Conservation (phyloP, 2,888 invertebrate species). For the Cryptophagus acutangulus region DNA sequence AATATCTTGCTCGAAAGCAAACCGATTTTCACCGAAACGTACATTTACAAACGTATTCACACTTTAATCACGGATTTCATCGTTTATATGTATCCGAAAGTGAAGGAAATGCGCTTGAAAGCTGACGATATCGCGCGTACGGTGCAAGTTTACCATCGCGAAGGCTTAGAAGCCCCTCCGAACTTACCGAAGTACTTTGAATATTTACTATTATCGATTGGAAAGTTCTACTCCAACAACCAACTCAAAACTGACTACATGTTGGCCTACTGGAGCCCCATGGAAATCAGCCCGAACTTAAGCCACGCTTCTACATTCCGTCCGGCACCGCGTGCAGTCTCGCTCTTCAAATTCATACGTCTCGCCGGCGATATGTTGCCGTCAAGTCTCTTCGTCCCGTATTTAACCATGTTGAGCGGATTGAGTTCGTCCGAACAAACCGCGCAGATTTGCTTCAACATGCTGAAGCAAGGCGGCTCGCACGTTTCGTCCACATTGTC, state of each 20-base stretch:
- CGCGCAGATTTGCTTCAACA: slow-evolving; percentile 72
- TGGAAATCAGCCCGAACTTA: slow-evolving; percentile 47
- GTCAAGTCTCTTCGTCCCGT: slow-evolving; percentile 77
- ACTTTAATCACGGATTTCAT: slow-evolving; percentile 87
- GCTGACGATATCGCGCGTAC: slow-evolving; percentile 87
- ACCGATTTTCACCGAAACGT: slow-evolving; percentile 68
- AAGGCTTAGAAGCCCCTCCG: slow-evolving; percentile 69
- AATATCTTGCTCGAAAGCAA: slow-evolving; percentile 67
- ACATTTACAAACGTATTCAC: slow-evolving; percentile 79
- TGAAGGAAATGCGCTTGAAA: slow-evolving; percentile 72
- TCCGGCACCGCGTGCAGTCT: slow-evolving; percentile 64
- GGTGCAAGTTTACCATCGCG: slow-evolving; percentile 52
- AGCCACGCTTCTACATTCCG: slow-evolving; percentile 45
- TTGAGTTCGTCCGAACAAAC: slow-evolving; percentile 72
- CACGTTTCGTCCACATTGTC: slow-evolving; percentile 53
- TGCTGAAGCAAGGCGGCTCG: slow-evolving; percentile 58
- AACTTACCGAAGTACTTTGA: slow-evolving; percentile 77
- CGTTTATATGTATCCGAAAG: slow-evolving; percentile 86
- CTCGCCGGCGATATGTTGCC: slow-evolving; percentile 82
- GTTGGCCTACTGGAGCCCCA: slow-evolving; percentile 78
- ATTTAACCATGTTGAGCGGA: slow-evolving; percentile 80
- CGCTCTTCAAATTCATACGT: slow-evolving; percentile 86
- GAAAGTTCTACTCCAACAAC: slow-evolving; percentile 73
- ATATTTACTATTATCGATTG: slow-evolving; percentile 73
- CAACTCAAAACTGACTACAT: slow-evolving; percentile 64